Evolutionary conservation across 2,888 invertebrate species (phyloP).

Genomic region (Rotaria macrura): DNA sequence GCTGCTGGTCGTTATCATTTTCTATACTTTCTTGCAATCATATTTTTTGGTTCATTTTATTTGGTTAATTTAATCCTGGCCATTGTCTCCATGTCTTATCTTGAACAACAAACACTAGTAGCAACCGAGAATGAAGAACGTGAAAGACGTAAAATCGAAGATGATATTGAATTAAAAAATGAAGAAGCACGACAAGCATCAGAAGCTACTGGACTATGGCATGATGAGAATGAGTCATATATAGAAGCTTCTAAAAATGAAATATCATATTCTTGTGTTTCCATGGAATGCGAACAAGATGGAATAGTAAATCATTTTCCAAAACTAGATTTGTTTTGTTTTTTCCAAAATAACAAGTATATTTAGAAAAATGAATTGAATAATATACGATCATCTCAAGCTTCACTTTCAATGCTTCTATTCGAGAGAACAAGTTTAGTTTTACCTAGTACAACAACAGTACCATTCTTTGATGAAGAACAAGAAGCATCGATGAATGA

Average conservation of each 20-base stretch:
- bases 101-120: conserved; percentile 92
- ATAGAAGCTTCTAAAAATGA: background rate
- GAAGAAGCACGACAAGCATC: background rate
- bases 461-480: background rate
- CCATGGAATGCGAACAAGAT: background rate
- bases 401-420: background rate
- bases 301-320: background rate
- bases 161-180: background rate
- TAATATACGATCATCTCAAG: background rate
- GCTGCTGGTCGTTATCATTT: conserved; percentile 94
- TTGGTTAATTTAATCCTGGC: conserved; percentile 34
- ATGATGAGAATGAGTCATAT: background rate
- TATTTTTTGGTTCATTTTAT: conserved; percentile 67
- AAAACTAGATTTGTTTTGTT: background rate
- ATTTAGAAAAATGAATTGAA: background rate
- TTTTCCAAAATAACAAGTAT: background rate
- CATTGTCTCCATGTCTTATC: conserved; percentile 66
- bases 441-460: background rate
- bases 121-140: conserved; percentile 92
- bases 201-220: background rate
- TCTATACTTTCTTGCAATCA: conserved; percentile 93
- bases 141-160: conserved; percentile 85
- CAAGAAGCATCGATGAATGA: too few relatives aligned
- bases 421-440: background rate
- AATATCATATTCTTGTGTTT: background rate